These are phyloP conservation scores for Pseudochromis fuscus DNA, from an alignment of 2,797 vertebrate species.

Conservation along the genomic window DNA sequence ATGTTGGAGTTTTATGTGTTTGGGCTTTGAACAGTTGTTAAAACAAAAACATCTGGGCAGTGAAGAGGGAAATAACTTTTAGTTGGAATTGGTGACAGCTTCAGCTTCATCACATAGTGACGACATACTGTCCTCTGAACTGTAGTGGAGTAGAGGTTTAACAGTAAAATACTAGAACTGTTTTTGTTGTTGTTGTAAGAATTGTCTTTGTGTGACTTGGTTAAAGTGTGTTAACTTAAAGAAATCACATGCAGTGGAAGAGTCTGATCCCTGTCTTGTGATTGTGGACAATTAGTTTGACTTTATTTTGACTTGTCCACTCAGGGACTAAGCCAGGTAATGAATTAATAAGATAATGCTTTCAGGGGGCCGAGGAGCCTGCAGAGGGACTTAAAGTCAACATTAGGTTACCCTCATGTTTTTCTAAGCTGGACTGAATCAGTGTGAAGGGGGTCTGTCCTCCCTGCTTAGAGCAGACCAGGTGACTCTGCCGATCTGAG, in stretches of 20 bases:
- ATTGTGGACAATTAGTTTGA: constrained; percentile 59
- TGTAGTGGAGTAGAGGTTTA: background rate
- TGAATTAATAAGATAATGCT: constrained; percentile 48
- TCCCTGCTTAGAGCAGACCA: too few species aligned
- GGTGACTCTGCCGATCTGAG: background rate
- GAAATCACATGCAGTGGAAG: constrained; percentile 23
- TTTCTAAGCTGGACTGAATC: constrained; percentile 11
- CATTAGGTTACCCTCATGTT: background rate
- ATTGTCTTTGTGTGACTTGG: too few species aligned
- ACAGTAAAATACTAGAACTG: background rate
- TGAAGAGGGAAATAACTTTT: background rate
- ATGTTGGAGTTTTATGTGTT: background rate
- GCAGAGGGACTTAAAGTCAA: constrained; percentile 17
- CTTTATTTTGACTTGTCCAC: constrained; percentile 56
- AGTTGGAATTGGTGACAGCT: background rate
- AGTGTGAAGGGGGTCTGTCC: background rate
- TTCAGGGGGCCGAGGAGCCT: constrained; percentile 2
- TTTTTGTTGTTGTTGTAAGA: too few species aligned
- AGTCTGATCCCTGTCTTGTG: constrained; percentile 50
- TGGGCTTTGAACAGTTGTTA: background rate
- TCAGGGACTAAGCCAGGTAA: constrained; percentile 36
- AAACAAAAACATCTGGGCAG: background rate
- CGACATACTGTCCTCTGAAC: background rate
- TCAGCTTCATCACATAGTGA: background rate
- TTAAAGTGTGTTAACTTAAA: constrained; percentile 13